Evolutionary conservation across 2,888 invertebrate species (phyloP).

Genomic region (Heterodera filipjevi): DNA sequence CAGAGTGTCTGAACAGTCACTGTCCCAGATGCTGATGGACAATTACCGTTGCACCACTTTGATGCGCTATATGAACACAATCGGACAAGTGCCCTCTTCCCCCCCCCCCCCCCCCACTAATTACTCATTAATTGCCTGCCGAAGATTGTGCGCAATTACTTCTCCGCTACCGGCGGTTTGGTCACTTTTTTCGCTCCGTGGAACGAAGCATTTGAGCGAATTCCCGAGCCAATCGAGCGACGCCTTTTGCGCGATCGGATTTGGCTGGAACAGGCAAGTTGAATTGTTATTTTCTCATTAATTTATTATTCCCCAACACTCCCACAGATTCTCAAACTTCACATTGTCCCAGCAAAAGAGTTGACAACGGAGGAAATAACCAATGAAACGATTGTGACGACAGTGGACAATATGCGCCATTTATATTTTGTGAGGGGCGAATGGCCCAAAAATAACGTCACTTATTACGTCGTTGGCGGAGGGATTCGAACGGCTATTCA

Average conservation of each 20-base stretch:
- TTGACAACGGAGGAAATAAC: constrained; percentile 64
- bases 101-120: neutral
- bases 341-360: constrained; percentile 65
- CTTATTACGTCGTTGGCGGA: constrained; percentile 66
- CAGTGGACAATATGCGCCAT: constrained; percentile 64
- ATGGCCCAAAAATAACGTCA: constrained; percentile 66
- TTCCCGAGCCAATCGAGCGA: constrained; percentile 64
- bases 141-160: constrained; percentile 57
- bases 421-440: constrained; percentile 64
- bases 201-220: constrained; percentile 65
- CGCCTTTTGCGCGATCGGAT: constrained; percentile 63
- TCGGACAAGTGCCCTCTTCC: constrained; percentile 50
- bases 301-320: neutral
- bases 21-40: constrained; percentile 54
- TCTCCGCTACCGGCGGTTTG: constrained; percentile 58
- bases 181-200: constrained; percentile 66
- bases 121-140: neutral
- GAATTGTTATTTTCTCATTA: neutral
- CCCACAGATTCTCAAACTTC: constrained; percentile 62
- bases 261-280: constrained; percentile 63
- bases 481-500: constrained; percentile 64
- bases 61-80: constrained; percentile 65
- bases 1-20: no score
- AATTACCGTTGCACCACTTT: constrained; percentile 58
- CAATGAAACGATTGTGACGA: constrained; percentile 65